Percentiles rank a stretch among this genome's conserved stretches.
phyloP scores from a whole-genome alignment of 92 coral and sea anemone genomes.

The Anthopleura xanthogrammica region DNA sequence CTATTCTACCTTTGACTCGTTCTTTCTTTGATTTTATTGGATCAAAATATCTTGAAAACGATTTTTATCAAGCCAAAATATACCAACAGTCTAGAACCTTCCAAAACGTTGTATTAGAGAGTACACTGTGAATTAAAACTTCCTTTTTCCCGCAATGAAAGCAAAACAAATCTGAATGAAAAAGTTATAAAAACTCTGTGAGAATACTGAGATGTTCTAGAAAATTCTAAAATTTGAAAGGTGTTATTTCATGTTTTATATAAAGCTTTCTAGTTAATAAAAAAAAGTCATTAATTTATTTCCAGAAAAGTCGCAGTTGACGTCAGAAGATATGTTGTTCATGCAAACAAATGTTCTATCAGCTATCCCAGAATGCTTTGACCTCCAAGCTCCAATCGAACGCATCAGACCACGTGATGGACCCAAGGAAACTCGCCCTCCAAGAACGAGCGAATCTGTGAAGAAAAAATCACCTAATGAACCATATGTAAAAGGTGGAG shows the following conservation, averaged over 20 bases:
- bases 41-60: too few species aligned
- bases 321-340: constrained; percentile 39
- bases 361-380: constrained; percentile 54
- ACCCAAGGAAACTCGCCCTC: constrained; percentile 21
- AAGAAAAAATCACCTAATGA: constrained; percentile 13
- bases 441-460: constrained; percentile 30
- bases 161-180: neutral
- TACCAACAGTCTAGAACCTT: too few species aligned
- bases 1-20: too few species aligned
- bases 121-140: too few species aligned
- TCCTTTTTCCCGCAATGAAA: neutral
- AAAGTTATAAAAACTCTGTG: neutral
- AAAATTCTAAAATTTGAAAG: too few species aligned
- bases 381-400: constrained; percentile 11
- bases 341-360: constrained; percentile 65
- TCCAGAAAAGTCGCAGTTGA: constrained; percentile 39
- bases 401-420: neutral
- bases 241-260: too few species aligned
- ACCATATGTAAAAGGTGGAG: constrained; percentile 4
- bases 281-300: neutral
- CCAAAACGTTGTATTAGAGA: too few species aligned
- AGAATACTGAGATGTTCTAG: neutral
- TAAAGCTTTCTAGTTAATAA: too few species aligned
- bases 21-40: too few species aligned
- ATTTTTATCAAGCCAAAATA: too few species aligned